Evolutionary conservation across 2,888 invertebrate genomes (phyloP).

Genomic region (Lordiphosa andalusiaca): DNA sequence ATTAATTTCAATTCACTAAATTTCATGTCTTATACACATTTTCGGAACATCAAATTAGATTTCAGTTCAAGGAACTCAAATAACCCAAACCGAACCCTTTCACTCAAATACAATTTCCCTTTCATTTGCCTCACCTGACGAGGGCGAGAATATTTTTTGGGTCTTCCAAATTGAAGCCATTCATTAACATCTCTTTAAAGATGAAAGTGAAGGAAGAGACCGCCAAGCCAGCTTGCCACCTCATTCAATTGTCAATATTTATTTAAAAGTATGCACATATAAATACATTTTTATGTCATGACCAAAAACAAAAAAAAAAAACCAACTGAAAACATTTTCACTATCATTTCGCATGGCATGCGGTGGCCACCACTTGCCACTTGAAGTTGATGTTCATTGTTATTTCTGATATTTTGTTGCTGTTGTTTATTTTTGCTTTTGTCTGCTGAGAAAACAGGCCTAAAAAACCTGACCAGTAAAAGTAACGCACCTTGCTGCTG

Average conservation of each 20-base stretch:
- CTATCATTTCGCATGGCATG: constrained; percentile 61
- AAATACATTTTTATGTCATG: constrained; percentile 57
- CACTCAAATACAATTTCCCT: too few relatives aligned
- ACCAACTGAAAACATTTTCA: constrained; percentile 64
- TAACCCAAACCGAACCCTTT: too few relatives aligned
- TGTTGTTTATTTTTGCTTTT: constrained; percentile 25
- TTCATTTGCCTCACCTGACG: too few relatives aligned
- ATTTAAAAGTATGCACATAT: constrained; percentile 29
- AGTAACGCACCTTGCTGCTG: constrained; percentile 66
- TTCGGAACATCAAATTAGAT: too few relatives aligned
- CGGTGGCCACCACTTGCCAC: constrained; percentile 8
- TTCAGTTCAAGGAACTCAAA: too few relatives aligned
- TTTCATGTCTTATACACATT: too few relatives aligned
- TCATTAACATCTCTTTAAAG: constrained; percentile 41
- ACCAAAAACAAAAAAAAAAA: constrained; percentile 49
- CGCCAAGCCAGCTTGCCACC: constrained; percentile 2
- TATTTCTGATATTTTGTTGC: constrained; percentile 47
- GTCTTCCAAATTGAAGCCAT: constrained; percentile 7
- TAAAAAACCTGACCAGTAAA: constrained; percentile 48
- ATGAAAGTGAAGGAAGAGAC: constrained; percentile 34
- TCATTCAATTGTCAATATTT: constrained; percentile 31
- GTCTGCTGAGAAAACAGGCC: constrained; percentile 38
- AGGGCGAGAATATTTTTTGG: too few relatives aligned
- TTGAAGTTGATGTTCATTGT: constrained; percentile 39
- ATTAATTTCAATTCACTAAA: too few relatives aligned